These are phyloP conservation scores for Coracias cyanogaster DNA, from an alignment of 2,797 vertebrate species.

Conservation along the genomic window DNA sequence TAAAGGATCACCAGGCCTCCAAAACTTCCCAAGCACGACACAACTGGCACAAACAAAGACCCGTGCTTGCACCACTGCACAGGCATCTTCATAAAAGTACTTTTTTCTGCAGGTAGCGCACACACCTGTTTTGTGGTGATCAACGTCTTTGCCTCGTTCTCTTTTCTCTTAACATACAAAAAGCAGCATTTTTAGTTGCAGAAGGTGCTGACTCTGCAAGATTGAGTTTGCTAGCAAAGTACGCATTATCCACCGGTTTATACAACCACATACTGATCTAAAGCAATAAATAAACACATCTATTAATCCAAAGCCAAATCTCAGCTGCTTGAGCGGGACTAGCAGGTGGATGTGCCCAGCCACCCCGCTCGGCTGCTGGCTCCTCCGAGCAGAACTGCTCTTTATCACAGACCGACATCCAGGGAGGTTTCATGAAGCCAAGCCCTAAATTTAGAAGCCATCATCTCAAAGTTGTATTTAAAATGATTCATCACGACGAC, in stretches of 20 bases:
- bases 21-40: neutral
- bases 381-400: neutral
- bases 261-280: neutral
- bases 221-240: neutral
- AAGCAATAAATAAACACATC: neutral
- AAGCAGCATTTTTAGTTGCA: neutral
- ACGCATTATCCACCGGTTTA: neutral
- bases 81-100: rapidly evolving
- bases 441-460: slow-evolving; percentile 18
- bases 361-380: neutral
- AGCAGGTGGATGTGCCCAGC: neutral
- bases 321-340: neutral
- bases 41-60: neutral
- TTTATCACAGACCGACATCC: neutral
- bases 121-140: neutral
- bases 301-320: neutral
- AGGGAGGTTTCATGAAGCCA: neutral
- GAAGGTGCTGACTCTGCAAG: neutral
- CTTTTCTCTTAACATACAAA: neutral
- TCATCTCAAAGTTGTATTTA: neutral
- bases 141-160: neutral
- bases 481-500: neutral
- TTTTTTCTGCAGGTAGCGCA: neutral
- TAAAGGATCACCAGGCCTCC: neutral
- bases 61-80: rapidly evolving